Evolutionary conservation across 2,888 invertebrate species (phyloP).

Genomic region (Parthenolecanium corni): DNA sequence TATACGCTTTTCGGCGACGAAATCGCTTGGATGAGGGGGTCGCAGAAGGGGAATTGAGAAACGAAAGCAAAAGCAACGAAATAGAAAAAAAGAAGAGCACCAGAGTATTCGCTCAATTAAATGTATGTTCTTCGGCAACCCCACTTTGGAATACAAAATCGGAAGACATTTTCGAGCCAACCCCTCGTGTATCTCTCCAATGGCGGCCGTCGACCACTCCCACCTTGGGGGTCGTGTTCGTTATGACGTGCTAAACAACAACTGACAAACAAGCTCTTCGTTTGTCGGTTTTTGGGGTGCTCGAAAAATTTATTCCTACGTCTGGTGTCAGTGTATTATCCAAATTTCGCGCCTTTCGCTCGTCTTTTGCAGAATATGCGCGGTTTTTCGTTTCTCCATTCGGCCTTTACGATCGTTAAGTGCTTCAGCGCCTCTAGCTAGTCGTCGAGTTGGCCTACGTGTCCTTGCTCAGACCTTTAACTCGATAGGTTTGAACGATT

Average conservation of each 20-base stretch:
- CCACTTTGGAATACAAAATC: constrained; percentile 1
- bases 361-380: neutral
- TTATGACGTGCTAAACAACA: constrained; percentile 3
- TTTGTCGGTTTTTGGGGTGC: neutral
- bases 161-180: neutral
- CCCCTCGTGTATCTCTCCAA: neutral
- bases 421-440: too few species aligned
- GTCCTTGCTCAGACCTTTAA: too few species aligned
- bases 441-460: too few species aligned
- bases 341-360: constrained; percentile 9
- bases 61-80: too few species aligned
- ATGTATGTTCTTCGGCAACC: neutral
- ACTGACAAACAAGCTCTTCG: neutral
- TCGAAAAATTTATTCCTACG: neutral
- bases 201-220: neutral
- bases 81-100: neutral
- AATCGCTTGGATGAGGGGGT: too few species aligned
- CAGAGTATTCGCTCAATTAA: constrained; percentile 15
- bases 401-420: too few species aligned
- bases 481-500: too few species aligned
- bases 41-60: too few species aligned
- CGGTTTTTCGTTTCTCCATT: too few species aligned
- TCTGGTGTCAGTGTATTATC: neutral
- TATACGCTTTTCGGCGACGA: too few species aligned
- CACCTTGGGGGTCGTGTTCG: neutral